These are phyloP conservation scores for Catalaphyllia jardinei DNA, from an alignment of 64 coral and sea anemone species.

Conservation along the genomic window DNA sequence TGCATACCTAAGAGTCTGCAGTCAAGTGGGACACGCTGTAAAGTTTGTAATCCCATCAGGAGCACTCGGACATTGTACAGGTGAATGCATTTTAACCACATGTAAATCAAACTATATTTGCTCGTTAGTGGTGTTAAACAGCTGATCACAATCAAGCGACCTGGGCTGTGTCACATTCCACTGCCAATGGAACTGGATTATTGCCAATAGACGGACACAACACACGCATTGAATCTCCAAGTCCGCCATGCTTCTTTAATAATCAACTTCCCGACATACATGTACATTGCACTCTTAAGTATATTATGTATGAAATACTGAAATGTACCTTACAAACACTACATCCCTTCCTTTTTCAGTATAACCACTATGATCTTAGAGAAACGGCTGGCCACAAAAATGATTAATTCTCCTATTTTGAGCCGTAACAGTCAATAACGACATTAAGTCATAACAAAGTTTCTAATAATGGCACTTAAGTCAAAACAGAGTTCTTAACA, in stretches of 20 bases:
- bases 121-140: too few species aligned
- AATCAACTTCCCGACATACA: not conserved
- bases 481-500: not conserved
- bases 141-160: too few species aligned
- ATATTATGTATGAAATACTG: too few species aligned
- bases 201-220: not conserved
- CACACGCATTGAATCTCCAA: not conserved
- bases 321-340: not conserved
- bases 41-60: constrained; percentile 89
- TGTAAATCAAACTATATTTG: not conserved
- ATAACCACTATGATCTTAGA: not conserved
- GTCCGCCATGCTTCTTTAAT: not conserved
- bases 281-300: not conserved
- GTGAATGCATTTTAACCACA: constrained; percentile 4
- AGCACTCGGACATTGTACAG: constrained; percentile 88
- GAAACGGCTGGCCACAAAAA: not conserved
- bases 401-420: not conserved
- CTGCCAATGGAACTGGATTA: not conserved
- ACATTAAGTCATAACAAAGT: not conserved
- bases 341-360: not conserved
- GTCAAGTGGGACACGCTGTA: constrained; percentile 64
- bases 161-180: not conserved
- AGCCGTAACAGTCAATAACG: not conserved
- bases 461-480: not conserved
- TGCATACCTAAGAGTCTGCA: constrained; percentile 84